A percentile compares a stretch with the other conserved stretches of the same genome.
These are phyloP conservation scores for Columbina picui DNA, from an alignment of 2,113 vertebrate species.

Conservation along the genomic window DNA sequence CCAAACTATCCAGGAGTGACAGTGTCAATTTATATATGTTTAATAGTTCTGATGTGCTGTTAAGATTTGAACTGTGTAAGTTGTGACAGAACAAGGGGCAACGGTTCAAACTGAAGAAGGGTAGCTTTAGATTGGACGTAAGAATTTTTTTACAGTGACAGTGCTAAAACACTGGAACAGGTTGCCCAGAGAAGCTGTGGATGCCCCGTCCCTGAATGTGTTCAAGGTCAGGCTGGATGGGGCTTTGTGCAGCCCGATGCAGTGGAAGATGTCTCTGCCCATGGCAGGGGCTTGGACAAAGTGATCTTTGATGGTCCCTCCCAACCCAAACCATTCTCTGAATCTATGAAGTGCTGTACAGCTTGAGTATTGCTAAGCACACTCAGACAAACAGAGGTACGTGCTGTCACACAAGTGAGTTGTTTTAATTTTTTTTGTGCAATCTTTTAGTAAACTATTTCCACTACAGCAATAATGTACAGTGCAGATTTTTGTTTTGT, in stretches of 20 bases:
- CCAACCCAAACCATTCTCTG: background rate
- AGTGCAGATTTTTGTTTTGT: rapidly evolving
- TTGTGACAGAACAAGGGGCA: background rate
- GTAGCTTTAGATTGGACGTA: background rate
- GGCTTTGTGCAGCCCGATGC: background rate
- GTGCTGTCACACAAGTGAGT: background rate
- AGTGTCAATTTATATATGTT: too few relatives aligned
- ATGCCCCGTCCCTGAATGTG: background rate
- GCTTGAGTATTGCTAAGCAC: background rate
- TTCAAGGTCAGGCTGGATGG: background rate
- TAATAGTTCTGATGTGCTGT: background rate
- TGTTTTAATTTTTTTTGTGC: background rate
- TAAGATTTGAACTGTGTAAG: background rate
- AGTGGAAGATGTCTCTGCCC: background rate
- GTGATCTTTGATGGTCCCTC: background rate
- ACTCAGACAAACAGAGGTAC: background rate
- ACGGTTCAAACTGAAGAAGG: background rate
- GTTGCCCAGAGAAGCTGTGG: background rate
- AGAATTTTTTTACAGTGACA: background rate
- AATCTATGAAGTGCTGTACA: background rate
- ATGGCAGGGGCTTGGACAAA: background rate
- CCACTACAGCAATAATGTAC: background rate
- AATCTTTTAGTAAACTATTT: background rate
- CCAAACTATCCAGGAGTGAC: background rate
- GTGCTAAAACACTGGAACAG: background rate